A percentile compares a stretch with the other conserved stretches of the same genome.
Conservation (phyloP, 2,888 invertebrate genomes). For the Vannuccia rotundouncinata region DNA sequence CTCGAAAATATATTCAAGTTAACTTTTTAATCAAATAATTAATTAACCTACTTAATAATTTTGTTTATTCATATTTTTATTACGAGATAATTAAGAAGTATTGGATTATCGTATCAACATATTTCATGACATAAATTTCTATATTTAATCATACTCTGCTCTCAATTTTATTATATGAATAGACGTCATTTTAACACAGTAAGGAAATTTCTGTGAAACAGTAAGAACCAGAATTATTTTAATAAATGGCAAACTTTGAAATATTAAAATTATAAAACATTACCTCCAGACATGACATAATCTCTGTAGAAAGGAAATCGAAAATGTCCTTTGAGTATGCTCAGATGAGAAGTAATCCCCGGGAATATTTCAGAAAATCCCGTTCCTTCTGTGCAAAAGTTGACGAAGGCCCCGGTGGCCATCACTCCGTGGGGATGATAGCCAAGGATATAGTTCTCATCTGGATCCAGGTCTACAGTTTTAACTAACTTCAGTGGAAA, state of each 20-base stretch:
- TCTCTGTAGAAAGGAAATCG: conserved; percentile 68
- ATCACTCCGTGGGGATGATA: conserved; percentile 85
- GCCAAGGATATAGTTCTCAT: conserved; percentile 72
- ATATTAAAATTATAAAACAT: neutral
- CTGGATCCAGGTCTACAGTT: conserved; percentile 71
- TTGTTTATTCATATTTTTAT: too few relatives aligned
- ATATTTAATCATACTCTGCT: too few relatives aligned
- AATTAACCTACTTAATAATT: too few relatives aligned
- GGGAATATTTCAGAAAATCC: conserved; percentile 58
- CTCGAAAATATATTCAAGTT: too few relatives aligned
- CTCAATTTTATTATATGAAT: too few relatives aligned
- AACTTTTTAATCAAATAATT: too few relatives aligned
- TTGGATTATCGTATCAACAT: too few relatives aligned
- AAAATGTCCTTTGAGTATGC: conserved; percentile 70
- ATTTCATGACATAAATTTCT: too few relatives aligned
- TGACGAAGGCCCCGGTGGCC: conserved; percentile 70
- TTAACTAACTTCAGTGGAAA: conserved; percentile 78
- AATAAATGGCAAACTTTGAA: neutral
- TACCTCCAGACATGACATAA: conserved; percentile 62
- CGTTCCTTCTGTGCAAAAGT: conserved; percentile 67
- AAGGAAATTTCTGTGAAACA: too few relatives aligned
- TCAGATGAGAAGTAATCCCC: conserved; percentile 57
- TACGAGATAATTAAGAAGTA: too few relatives aligned
- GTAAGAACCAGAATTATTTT: too few relatives aligned
- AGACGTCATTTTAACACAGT: too few relatives aligned